Conservation (phyloP, 2,797 vertebrate species). For the Acipenser ruthenus region DNA sequence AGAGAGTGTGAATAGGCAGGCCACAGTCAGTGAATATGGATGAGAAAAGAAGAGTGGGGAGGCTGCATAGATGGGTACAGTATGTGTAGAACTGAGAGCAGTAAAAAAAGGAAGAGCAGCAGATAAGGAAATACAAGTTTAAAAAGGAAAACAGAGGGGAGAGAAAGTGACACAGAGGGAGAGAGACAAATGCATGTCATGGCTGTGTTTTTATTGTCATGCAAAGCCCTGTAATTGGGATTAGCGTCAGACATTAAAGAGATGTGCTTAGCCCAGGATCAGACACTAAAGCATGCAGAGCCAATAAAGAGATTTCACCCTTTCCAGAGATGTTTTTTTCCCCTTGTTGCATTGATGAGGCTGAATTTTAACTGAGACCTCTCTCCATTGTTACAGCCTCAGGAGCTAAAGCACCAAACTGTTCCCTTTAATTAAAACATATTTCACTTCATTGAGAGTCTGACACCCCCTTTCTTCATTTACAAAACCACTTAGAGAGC, state of each 20-base stretch:
- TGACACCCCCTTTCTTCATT: too few relatives aligned
- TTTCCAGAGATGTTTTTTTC: background rate
- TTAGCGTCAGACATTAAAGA: background rate
- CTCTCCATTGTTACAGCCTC: background rate
- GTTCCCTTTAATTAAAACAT: background rate
- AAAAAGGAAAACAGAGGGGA: background rate
- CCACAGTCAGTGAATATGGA: too few relatives aligned
- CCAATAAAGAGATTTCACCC: background rate
- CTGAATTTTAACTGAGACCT: background rate
- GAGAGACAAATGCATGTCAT: background rate
- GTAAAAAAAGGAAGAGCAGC: background rate
- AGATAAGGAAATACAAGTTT: background rate
- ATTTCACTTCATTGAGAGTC: background rate
- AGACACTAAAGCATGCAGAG: background rate
- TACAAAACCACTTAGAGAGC: too few relatives aligned
- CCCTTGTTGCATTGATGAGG: background rate
- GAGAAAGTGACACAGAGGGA: background rate
- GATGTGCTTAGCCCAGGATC: background rate
- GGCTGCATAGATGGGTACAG: background rate
- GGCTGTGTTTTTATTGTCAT: background rate
- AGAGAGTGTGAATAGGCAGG: background rate
- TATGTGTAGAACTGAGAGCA: slow-evolving; percentile 1
- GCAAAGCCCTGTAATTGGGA: background rate
- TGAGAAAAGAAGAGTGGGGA: too few relatives aligned
- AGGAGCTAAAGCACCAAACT: background rate